Percentiles rank a stretch among this genome's conserved stretches.
Conservation (phyloP, 1,140 invertebrate species). For the Cyphomyrmex costatus region DNA sequence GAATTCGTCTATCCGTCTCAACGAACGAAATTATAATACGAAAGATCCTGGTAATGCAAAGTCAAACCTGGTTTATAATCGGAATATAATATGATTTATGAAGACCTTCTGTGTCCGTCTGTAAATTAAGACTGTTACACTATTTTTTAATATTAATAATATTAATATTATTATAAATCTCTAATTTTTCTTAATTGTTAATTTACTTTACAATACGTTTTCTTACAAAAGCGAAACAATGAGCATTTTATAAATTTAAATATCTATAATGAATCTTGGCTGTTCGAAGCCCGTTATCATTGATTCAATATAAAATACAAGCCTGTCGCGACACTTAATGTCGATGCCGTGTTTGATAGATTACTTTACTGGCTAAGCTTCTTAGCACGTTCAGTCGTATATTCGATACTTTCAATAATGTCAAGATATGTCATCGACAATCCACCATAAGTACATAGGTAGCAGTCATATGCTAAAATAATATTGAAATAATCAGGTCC, state of each 20-base stretch:
- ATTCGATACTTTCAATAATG: slow-evolving; percentile 11
- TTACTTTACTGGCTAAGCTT: slow-evolving; percentile 68
- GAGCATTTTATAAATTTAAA: neutral
- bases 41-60: too few species aligned
- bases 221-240: neutral
- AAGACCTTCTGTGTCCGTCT: too few species aligned
- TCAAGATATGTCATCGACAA: slow-evolving; percentile 38
- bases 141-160: too few species aligned
- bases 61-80: too few species aligned
- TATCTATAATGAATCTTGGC: slow-evolving; percentile 30
- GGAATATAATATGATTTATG: too few species aligned
- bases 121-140: too few species aligned
- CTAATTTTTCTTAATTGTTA: too few species aligned
- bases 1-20: too few species aligned
- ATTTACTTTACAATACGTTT: too few species aligned
- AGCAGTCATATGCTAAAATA: neutral
- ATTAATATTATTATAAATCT: too few species aligned
- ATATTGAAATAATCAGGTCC: neutral
- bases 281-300: neutral
- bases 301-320: slow-evolving; percentile 21
- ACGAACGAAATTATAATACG: too few species aligned
- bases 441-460: neutral
- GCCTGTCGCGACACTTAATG: slow-evolving; percentile 64
- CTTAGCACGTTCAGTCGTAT: slow-evolving; percentile 50
- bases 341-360: slow-evolving; percentile 69